Percentiles rank a stretch among this genome's conserved stretches.
These are phyloP conservation scores for Sylvia borin DNA, from an alignment of 2,797 vertebrate species.

Conservation along the genomic window DNA sequence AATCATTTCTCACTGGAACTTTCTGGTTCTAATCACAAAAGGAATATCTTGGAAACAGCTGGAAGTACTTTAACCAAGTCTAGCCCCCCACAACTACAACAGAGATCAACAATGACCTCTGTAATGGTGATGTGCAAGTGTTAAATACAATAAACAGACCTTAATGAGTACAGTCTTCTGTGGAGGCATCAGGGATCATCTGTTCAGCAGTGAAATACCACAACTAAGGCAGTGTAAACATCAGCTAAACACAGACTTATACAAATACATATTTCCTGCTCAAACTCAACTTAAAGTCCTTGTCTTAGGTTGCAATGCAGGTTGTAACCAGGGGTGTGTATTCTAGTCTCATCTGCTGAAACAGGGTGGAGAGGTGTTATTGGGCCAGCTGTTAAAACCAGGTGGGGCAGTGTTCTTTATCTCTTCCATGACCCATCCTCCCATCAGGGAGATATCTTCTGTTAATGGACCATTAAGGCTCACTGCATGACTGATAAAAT, in stretches of 20 bases:
- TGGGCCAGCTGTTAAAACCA: no score
- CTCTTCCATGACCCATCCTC: no score
- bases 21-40: neutral
- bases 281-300: neutral
- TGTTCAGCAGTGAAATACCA: neutral
- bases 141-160: neutral
- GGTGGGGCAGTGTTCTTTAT: no score
- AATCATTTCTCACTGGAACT: neutral
- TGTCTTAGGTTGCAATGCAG: no score
- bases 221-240: neutral
- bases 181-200: neutral
- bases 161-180: neutral
- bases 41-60: neutral
- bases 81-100: neutral
- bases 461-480: no score
- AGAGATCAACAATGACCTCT: neutral
- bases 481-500: no score
- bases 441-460: no score
- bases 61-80: neutral
- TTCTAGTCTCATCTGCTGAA: no score
- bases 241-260: fast-evolving
- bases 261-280: neutral
- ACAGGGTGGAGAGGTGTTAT: no score
- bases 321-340: no score
- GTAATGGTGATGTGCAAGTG: neutral